Percentiles rank a stretch among this genome's conserved stretches.
phyloP scores from a whole-genome alignment of 2,888 invertebrate genomes.

The Blera fallax region DNA sequence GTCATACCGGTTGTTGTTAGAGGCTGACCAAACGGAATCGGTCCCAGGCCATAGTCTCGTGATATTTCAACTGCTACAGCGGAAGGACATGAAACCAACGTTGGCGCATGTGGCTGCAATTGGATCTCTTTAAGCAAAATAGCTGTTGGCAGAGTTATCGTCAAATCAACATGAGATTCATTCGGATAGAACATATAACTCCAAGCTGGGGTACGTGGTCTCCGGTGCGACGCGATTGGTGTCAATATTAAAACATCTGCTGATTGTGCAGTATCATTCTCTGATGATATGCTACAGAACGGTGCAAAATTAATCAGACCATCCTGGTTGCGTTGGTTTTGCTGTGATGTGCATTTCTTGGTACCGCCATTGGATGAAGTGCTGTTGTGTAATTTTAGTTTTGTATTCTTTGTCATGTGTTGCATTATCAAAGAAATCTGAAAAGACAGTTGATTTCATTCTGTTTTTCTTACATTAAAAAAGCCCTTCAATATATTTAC shows the following conservation, averaged over 20 bases:
- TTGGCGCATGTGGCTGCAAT: conserved; percentile 92
- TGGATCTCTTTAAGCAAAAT: conserved; percentile 94
- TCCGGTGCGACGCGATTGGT: conserved; percentile 89
- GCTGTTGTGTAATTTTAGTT: conserved; percentile 80
- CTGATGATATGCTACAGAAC: conserved; percentile 89
- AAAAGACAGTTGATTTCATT: background rate
- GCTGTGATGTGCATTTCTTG: conserved; percentile 80
- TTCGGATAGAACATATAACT: conserved; percentile 96
- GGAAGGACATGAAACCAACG: conserved; percentile 93
- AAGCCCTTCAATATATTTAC: conserved; percentile 80
- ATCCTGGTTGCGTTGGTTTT: conserved; percentile 84
- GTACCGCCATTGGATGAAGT: conserved; percentile 78
- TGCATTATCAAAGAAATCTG: conserved; percentile 84
- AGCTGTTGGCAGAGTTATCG: conserved; percentile 93
- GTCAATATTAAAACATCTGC: conserved; percentile 94
- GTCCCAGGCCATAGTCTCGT: conserved; percentile 88
- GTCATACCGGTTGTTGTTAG: conserved; percentile 93
- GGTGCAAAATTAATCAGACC: conserved; percentile 95
- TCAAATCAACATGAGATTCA: conserved; percentile 94
- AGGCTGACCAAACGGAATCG: conserved; percentile 92
- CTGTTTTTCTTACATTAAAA: background rate
- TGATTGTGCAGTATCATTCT: conserved; percentile 93
- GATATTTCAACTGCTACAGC: conserved; percentile 93
- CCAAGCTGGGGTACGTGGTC: conserved; percentile 96
- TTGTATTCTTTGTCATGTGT: conserved; percentile 83